Percentiles rank a stretch among this genome's conserved stretches.
phyloP scores from a whole-genome alignment of 2,113 vertebrate species.

The Heloderma charlesbogerti region DNA sequence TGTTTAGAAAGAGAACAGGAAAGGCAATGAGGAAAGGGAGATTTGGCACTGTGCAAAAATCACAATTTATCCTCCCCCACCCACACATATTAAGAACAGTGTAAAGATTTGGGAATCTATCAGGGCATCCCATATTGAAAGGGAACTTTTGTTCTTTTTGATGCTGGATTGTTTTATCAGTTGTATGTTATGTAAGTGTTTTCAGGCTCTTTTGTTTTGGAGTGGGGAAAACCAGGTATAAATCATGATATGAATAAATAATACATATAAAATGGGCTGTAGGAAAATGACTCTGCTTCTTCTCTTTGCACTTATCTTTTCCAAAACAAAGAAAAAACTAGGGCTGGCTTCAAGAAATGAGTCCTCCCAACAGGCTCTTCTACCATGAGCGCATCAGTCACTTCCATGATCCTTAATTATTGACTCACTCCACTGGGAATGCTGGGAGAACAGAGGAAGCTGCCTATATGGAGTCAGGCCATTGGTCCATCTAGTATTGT shows the following conservation, averaged over 20 bases:
- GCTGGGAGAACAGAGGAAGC: too few relatives aligned
- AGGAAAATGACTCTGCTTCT: background rate
- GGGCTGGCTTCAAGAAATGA: background rate
- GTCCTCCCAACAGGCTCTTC: background rate
- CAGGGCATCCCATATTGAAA: background rate
- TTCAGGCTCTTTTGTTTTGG: too few relatives aligned
- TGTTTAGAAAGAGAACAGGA: background rate
- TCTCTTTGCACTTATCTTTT: background rate
- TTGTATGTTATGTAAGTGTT: too few relatives aligned
- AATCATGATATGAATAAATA: too few relatives aligned
- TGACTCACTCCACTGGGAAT: background rate
- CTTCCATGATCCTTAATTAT: background rate
- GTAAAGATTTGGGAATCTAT: background rate
- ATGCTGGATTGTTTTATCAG: too few relatives aligned
- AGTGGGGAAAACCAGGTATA: too few relatives aligned
- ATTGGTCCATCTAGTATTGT: too few relatives aligned
- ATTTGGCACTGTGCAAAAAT: too few relatives aligned
- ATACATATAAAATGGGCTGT: background rate
- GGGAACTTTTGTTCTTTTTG: too few relatives aligned
- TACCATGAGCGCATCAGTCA: background rate
- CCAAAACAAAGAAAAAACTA: background rate
- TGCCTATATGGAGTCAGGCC: too few relatives aligned
- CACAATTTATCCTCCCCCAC: too few relatives aligned
- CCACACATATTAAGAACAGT: background rate
- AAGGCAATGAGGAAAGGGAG: background rate